Conservation (phyloP, 2,797 vertebrate species). For the Scolopax rusticola region DNA sequence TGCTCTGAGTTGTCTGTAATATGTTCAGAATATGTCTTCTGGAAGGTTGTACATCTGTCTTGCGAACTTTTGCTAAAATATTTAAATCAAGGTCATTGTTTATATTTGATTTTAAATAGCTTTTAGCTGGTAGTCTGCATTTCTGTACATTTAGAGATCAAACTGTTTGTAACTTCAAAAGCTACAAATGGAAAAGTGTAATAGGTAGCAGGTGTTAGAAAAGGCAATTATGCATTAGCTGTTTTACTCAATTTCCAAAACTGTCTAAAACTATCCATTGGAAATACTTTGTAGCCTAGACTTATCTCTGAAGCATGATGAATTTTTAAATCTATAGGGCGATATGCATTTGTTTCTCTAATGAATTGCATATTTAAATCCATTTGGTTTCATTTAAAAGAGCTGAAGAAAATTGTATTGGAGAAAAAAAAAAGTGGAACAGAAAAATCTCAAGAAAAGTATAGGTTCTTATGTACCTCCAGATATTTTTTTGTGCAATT, state of each 20-base stretch:
- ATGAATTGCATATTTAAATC: constrained; percentile 47
- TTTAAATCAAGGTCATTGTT: constrained; percentile 59
- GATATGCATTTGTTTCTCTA: constrained; percentile 47
- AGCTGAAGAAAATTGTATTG: not conserved
- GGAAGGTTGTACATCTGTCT: constrained; percentile 62
- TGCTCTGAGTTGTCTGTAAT: not conserved
- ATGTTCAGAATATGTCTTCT: constrained; percentile 49
- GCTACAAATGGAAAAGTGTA: constrained; percentile 52
- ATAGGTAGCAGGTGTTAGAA: constrained; percentile 66
- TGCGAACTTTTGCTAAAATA: constrained; percentile 40
- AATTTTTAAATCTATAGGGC: constrained; percentile 35
- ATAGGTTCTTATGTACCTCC: not conserved
- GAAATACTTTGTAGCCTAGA: constrained; percentile 27
- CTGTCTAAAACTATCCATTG: constrained; percentile 59
- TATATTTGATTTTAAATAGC: constrained; percentile 50
- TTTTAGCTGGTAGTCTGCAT: constrained; percentile 38
- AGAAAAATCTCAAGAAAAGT: not conserved
- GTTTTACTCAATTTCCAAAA: constrained; percentile 51
- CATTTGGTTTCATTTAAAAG: constrained; percentile 42
- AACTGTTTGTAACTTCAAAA: constrained; percentile 68
- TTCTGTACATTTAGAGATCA: constrained; percentile 66
- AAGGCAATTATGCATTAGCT: constrained; percentile 58
- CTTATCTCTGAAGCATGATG: constrained; percentile 52
- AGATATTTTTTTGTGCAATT: not conserved
- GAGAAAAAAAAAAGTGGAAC: not conserved